Evolutionary conservation across 2,888 invertebrate genomes (phyloP).

Genomic region (Seladonia tumulorum): DNA sequence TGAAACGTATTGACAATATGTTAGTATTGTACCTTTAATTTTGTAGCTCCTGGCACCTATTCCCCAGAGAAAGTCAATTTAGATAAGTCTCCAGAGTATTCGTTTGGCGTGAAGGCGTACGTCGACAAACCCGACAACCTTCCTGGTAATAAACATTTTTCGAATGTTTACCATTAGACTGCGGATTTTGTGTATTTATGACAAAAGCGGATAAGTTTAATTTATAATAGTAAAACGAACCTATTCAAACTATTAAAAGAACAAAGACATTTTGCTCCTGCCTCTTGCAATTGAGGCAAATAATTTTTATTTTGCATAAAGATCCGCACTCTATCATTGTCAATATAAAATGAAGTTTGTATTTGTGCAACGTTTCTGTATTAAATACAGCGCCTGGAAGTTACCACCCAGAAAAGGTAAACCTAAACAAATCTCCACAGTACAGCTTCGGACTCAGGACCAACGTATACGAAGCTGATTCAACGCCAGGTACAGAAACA

Average conservation of each 20-base stretch:
- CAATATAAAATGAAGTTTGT: neutral
- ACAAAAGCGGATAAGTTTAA: no score
- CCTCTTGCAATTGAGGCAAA: no score
- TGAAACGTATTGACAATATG: neutral
- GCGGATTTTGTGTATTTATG: neutral
- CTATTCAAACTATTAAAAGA: no score
- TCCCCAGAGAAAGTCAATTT: constrained; percentile 86
- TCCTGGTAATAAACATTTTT: constrained; percentile 85
- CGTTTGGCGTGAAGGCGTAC: constrained; percentile 89
- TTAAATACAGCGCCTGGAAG: constrained; percentile 74
- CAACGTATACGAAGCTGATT: constrained; percentile 60
- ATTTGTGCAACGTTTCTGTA: neutral
- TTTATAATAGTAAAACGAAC: no score
- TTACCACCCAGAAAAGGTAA: constrained; percentile 78
- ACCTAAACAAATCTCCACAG: constrained; percentile 73
- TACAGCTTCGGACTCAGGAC: constrained; percentile 76
- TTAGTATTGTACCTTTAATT: constrained; percentile 25
- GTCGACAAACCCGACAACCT: constrained; percentile 86
- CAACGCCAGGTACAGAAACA: constrained; percentile 79
- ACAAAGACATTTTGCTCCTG: no score
- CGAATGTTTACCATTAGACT: neutral
- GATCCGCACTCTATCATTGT: neutral
- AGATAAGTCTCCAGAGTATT: constrained; percentile 88
- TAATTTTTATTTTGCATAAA: neutral
- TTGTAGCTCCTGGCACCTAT: constrained; percentile 75